A percentile compares a stretch with the other conserved stretches of the same genome.
Evolutionary conservation across 2,888 invertebrate species (phyloP).

Genomic region (Chrysopilus asiliformis): DNA sequence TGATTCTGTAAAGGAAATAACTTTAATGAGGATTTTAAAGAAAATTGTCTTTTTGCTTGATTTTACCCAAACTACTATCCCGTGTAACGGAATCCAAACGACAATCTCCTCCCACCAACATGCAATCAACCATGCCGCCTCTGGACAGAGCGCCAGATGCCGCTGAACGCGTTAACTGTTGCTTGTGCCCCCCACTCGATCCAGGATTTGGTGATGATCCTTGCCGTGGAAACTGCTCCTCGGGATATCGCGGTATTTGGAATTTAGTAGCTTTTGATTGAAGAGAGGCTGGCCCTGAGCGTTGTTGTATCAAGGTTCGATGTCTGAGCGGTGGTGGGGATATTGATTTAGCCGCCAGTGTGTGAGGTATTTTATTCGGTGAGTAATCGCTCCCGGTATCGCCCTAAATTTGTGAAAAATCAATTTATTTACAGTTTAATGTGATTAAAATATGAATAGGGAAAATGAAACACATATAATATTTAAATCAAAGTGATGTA

Average conservation of each 20-base stretch:
- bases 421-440: constrained; percentile 5
- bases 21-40: background rate
- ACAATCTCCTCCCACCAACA: constrained; percentile 11
- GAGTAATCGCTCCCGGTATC: constrained; percentile 55
- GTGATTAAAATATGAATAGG: too few species aligned
- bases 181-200: too few species aligned
- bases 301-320: constrained; percentile 35
- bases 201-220: too few species aligned
- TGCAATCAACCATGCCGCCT: constrained; percentile 23
- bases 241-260: constrained; percentile 35
- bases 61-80: constrained; percentile 36
- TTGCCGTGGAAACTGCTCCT: constrained; percentile 24
- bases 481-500: too few species aligned
- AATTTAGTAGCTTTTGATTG: constrained; percentile 35
- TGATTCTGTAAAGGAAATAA: constrained; percentile 24
- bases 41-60: too few species aligned
- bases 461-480: too few species aligned
- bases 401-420: constrained; percentile 37
- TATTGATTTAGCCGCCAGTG: constrained; percentile 35
- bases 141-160: too few species aligned
- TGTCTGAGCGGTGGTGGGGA: constrained; percentile 38
- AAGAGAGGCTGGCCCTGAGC: constrained; percentile 33
- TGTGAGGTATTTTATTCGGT: constrained; percentile 41
- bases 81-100: constrained; percentile 24
- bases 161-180: constrained; percentile 21